Evolutionary conservation across 2,888 invertebrate genomes (phyloP), one percentile per base, ranked within the genome.

Genomic region (Nyleta sp.): DNA sequence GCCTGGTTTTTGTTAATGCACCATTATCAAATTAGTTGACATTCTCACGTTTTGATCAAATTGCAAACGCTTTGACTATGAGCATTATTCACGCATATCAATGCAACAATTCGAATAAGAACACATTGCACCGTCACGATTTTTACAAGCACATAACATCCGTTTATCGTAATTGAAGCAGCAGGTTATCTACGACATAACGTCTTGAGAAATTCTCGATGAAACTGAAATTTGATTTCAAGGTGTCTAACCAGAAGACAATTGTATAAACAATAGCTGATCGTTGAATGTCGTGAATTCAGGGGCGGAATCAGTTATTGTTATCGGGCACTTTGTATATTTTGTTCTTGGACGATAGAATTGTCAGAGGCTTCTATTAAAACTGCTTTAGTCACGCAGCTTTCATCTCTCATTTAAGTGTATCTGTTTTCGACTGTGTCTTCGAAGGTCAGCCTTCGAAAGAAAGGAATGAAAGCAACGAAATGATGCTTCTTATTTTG

Each of bases 1-100:
- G 87, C 88, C 87, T 89, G 86, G 84, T 86, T 87, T 87, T 83
- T 86, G 81, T 60, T 70, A 5, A 11, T 15, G 60, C 70, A 70
- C 52, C 28, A 60, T 84, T 82, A 84, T 78, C 86, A 77, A 77
- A 15, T 59, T 50, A 48, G 6, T 28, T 57, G 5, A 42, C 48
- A 22, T 38, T n/a, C 31, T 17, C 17, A 24, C 55, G 38, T 35
- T 24, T 33, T 52, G 33, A 11, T 33, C 13, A 59, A 50, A 7
- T 52, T 44, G 22, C 48, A 59, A 67, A 22, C 11, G 53, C 44
- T 53, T 65, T 53, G n/a, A 42, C 22, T 64, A 65, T 13, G 15
- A 40, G 13, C 64, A 64, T 2, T 11, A 53, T 53, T n/a, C 20
- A 50, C 17, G 28, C 28, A 28, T n/a, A 8, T 11, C 11, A 42